Conservation (phyloP, 1,140 invertebrate genomes). For the Bombus polaris region DNA sequence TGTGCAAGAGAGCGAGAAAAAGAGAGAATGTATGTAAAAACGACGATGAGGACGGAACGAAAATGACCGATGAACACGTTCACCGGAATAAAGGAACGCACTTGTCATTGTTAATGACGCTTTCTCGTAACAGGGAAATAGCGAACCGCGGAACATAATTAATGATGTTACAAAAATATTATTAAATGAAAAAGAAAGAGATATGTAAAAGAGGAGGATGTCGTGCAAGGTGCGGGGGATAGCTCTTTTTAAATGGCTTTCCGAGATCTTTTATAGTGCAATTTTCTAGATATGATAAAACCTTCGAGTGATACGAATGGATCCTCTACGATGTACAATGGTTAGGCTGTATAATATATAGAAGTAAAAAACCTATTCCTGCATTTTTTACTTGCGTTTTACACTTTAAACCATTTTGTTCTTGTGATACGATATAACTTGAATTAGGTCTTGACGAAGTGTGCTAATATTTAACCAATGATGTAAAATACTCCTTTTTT, state of each 20-base stretch:
- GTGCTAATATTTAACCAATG: background rate
- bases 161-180: constrained; percentile 49
- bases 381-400: constrained; percentile 6
- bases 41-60: background rate
- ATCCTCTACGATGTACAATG: background rate
- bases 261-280: constrained; percentile 12
- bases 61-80: constrained; percentile 13
- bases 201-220: constrained; percentile 20
- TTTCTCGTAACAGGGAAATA: constrained; percentile 54
- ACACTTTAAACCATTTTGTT: constrained; percentile 2
- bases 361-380: constrained; percentile 6
- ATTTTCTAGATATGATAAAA: background rate
- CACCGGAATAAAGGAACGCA: constrained; percentile 25
- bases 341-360: constrained; percentile 17
- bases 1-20: background rate
- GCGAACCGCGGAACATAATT: constrained; percentile 60
- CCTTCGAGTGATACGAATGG: background rate
- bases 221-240: background rate
- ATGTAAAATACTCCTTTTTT: background rate
- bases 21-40: constrained; percentile 1
- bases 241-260: background rate
- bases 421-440: background rate
- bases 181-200: constrained; percentile 15
- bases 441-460: background rate
- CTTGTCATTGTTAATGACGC: constrained; percentile 55